Base-by-base conservation (phyloP, 2,888 invertebrate species). In the Tiliacea citrago region DNA sequence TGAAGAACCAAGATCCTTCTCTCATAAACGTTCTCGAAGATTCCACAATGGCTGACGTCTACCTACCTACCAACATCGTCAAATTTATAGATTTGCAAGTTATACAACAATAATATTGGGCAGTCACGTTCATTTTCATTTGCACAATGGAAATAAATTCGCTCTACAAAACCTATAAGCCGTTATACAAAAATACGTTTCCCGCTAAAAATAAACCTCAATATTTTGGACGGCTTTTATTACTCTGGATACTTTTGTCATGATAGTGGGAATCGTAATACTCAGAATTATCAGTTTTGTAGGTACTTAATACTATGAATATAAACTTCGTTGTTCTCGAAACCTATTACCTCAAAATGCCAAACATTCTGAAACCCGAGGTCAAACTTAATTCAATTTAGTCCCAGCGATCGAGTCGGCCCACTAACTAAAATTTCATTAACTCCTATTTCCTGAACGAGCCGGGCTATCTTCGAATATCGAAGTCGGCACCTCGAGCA, bases 381-480 rank as follows among this genome's bases (percentile, higher is more conserved):
- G 71, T 82, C 77, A 77, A 87, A 85, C 62, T 78, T 82, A 87
- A 87, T 83, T 83, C 68, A 80, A 86, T 84, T 45, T 12, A 53
- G 65, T 58, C 8, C 10, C 29, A 62, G 49, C 65, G 77, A 71
- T 77, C 82, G 77, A 84, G 77, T 75, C 83, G 68, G 62, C 66
- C 85, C 83, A 84, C 83, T 79, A 88, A 88, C 89, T 87, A 80
- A 88, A 91, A 91, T 90, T 88, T 88, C 87, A 91, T 91, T 91
- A 90, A 73, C 79, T 85, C 80, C 76, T 68, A 88, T 86, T 90
- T 90, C 90, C 92, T 88, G 89, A 81, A 83, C 79, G 83, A 65
- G 63, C 68, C 75, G 29, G 72, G 81, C 79, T 86, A 85, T 88
- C 90, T 84, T 83, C 71, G 63, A 81, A 76, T 66, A 82, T 80